Base-by-base conservation (phyloP, 2,113 vertebrate species). In the Clarias gariepinus region DNA sequence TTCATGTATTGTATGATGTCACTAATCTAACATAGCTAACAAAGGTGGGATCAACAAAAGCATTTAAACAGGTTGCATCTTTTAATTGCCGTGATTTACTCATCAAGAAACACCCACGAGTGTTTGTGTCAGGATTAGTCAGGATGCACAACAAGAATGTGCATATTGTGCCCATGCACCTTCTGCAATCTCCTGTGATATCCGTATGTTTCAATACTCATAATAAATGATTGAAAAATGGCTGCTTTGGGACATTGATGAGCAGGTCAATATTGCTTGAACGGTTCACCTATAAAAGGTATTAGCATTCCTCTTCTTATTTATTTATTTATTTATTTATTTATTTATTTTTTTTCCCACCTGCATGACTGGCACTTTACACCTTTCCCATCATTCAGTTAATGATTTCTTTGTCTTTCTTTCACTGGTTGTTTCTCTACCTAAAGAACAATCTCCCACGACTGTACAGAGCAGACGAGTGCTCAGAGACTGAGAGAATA, bases 381-480 rank as follows among this genome's bases (percentile, higher is more conserved):
- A 84, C n/a, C 53, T 84, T 73, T 7, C 68, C 8, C n/a, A 30
- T 61, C 64, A 28, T 30, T 86, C 47, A 64, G 69, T 80, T 69
- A 53, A 28, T 74, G 25, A 41, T 85, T 78, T 53, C 68, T 64
- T 63, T 76, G 41, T 82, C 61, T 78, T 47, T 71, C 16, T 61
- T 71, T 85, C 28, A 74, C 63, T 77, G 13, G 33, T 78, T 11
- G 33, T 58, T 52, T 18, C 36, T 47, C 52, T 64, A 36, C 55
- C 18, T 10, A 25, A 78, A 71, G 16, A 83, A 79, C 57, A 53
- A 79, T 57, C 52, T 83, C 81, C 41, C 41, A 80, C 71, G 57
- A 52, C 25, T 33, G 84, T 57, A 85, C 61, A 36, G 47, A 74
- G 30, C 76, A 79, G 66, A 85, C 83, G 74, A 58, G 30, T 60